Percentiles rank a stretch among this genome's conserved stretches.
Conservation (phyloP, 2,797 vertebrate species). For the Danio kyathit region DNA sequence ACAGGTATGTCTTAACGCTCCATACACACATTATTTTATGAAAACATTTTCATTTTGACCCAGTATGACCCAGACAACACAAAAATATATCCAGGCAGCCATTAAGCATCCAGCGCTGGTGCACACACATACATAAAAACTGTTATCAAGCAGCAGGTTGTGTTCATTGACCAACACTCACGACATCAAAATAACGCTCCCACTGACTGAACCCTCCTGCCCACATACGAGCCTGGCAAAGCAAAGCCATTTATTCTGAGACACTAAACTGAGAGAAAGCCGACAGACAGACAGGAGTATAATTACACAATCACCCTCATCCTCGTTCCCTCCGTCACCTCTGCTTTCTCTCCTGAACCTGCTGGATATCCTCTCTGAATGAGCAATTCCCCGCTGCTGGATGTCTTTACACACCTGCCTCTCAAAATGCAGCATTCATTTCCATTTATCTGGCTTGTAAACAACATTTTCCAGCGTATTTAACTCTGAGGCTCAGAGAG, state of each 20-base stretch:
- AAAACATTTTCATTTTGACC: too few relatives aligned
- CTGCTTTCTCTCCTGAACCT: conserved; percentile 8
- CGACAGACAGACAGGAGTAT: neutral
- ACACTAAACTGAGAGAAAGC: conserved; percentile 7
- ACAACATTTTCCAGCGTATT: neutral
- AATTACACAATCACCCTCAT: conserved; percentile 36
- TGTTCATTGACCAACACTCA: conserved; percentile 1
- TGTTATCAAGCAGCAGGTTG: neutral
- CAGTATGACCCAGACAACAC: too few relatives aligned
- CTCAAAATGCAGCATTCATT: neutral
- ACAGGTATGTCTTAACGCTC: too few relatives aligned
- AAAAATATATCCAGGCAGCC: too few relatives aligned
- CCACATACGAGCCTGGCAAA: neutral
- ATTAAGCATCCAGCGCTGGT: too few relatives aligned
- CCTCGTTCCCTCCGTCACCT: conserved; percentile 2
- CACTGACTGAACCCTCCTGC: conserved; percentile 1
- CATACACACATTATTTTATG: too few relatives aligned
- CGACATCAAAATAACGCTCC: conserved; percentile 27
- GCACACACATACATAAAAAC: conserved; percentile 4
- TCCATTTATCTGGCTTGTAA: neutral
- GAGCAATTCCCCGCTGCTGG: neutral
- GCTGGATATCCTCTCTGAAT: neutral
- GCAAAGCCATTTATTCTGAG: neutral
- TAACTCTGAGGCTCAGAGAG: neutral
- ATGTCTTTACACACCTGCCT: neutral